These are phyloP conservation scores for Muraenolepis orangiensis DNA, from an alignment of 2,797 vertebrate species.

Conservation along the genomic window DNA sequence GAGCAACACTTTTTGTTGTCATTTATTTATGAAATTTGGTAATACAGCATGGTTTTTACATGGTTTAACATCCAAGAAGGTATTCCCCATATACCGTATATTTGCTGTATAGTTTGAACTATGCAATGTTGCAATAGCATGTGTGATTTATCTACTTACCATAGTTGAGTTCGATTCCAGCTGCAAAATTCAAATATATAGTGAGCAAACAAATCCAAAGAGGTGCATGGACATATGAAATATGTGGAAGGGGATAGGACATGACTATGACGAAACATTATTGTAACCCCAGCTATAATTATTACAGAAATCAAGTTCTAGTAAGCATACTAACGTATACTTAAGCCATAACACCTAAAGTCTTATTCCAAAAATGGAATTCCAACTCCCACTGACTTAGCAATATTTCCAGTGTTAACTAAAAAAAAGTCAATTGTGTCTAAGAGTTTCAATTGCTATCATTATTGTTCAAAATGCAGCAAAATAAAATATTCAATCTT, in stretches of 20 bases:
- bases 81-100: neutral
- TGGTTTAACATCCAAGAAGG: neutral
- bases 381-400: neutral
- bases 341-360: neutral
- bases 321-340: neutral
- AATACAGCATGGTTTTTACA: neutral
- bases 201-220: slow-evolving; percentile 3
- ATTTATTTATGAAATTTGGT: neutral
- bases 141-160: slow-evolving; percentile 53
- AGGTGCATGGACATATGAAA: neutral
- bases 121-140: neutral
- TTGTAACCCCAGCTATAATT: neutral
- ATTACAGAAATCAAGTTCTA: neutral
- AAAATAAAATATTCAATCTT: too few relatives aligned
- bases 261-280: neutral
- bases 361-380: neutral
- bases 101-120: neutral
- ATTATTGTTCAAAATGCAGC: too few relatives aligned
- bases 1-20: too few relatives aligned
- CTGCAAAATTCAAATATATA: slow-evolving; percentile 44
- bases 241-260: neutral
- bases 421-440: too few relatives aligned
- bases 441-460: too few relatives aligned
- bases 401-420: neutral
- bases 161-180: slow-evolving; percentile 48